These are phyloP conservation scores for Noctua pronuba DNA, from an alignment of 2,888 invertebrate species.

Conservation along the genomic window DNA sequence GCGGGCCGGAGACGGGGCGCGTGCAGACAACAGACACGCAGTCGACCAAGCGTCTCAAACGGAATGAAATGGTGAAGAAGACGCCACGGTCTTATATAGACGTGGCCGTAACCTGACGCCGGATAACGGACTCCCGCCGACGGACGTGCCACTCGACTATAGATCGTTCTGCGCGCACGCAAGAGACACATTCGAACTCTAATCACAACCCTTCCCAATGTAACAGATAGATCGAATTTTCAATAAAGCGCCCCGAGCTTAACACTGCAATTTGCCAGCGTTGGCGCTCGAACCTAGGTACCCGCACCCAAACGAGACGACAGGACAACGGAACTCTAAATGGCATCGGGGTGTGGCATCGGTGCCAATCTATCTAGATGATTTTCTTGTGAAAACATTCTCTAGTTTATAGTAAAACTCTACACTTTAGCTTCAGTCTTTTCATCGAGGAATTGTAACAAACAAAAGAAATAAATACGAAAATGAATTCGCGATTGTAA, in stretches of 20 bases:
- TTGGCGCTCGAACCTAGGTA: constrained; percentile 78
- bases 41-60: constrained; percentile 86
- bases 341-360: constrained; percentile 71
- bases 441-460: not conserved
- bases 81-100: constrained; percentile 90
- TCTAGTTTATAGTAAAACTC: not conserved
- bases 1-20: constrained; percentile 76
- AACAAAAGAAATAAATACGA: not conserved
- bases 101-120: constrained; percentile 90
- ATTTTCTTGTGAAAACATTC: constrained; percentile 49
- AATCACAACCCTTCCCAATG: constrained; percentile 78
- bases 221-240: constrained; percentile 89
- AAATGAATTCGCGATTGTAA: not conserved
- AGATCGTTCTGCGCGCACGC: constrained; percentile 76
- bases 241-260: constrained; percentile 88
- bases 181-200: constrained; percentile 75
- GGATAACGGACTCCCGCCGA: constrained; percentile 87
- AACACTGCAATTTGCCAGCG: constrained; percentile 87
- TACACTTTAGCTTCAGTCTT: not conserved
- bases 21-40: constrained; percentile 78
- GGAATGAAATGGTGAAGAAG: constrained; percentile 90
- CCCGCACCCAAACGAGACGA: constrained; percentile 75
- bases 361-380: constrained; percentile 49
- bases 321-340: constrained; percentile 84
- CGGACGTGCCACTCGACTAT: constrained; percentile 76